A percentile compares a stretch with the other conserved stretches of the same genome.
These are phyloP conservation scores for human DNA, from an alignment of 2,113 vertebrate species.

Conservation along the genomic window GRCh38 chr3:10918001-10918500, in stretches of 20 bases:
- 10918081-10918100: accelerated
- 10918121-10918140: background rate
- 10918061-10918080: background rate
- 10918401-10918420: slow-evolving; percentile 98
- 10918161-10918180: background rate
- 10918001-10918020: background rate
- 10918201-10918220: background rate
- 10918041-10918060: background rate
- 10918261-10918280: accelerated
- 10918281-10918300: background rate
- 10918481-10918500: accelerated
- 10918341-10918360: slow-evolving; percentile 98
- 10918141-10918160: background rate
- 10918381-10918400: slow-evolving; percentile 99
- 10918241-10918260: background rate
- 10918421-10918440: slow-evolving; percentile 96
- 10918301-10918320: slow-evolving; percentile 49
- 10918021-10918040: background rate
- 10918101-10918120: background rate
- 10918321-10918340: slow-evolving; percentile 94
- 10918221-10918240: background rate
- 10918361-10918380: slow-evolving; percentile 97
- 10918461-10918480: background rate
- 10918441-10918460: slow-evolving; percentile 97
- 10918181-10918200: background rate